Base-by-base conservation (phyloP, 2,797 vertebrate species). In the Hippocampus kuda region DNA sequence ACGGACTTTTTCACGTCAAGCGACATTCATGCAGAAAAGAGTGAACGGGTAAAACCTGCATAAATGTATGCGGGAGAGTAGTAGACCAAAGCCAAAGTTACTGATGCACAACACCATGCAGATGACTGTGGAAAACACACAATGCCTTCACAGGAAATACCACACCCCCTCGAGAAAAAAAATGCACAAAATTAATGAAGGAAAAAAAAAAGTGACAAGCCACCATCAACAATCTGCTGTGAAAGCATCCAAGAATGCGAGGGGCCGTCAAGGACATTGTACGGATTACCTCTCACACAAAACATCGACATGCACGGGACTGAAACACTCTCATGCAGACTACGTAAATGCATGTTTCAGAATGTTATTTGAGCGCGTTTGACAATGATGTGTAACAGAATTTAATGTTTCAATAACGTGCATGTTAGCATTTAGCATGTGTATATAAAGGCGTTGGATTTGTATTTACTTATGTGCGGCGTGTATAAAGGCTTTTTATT, bases 211-310 rank as follows among this genome's bases (percentile, higher is more conserved):
- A 88, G 92, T 77, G 83, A 93, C 78, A 83, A 93, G 93, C 85
- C 79, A 80, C 92, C 92, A 87, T 79, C 80, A 92, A 92, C 62
- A 92, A 86, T 89, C 91, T 71, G 84, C 80, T 70, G 72, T 93
- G 90, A 91, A 92, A 92, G 91, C 93, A 94, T 93, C 92, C 91
- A 92, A 92, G 91, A 79, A 78, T 84, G 82, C 76, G 77, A 20
- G 30, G 59, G 30, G 15, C 18, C 16, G 15, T 34, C 27, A 34
- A 16, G 59, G 59, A 15, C 56, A 7, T 59, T 13, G 9, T 61
- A 38, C 59, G 18, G 59, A 30, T 61, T 10, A 61, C 18, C 30
- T 61, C 30, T 8, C 30, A 60, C 16, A 18, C 27, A 60, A 16
- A 26, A 10, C 12, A 51, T 18, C 22, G 5, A 20, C 20, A 7